Evolutionary conservation across 2,113 vertebrate genomes (phyloP).

Genomic region (Bubo blakistoni): DNA sequence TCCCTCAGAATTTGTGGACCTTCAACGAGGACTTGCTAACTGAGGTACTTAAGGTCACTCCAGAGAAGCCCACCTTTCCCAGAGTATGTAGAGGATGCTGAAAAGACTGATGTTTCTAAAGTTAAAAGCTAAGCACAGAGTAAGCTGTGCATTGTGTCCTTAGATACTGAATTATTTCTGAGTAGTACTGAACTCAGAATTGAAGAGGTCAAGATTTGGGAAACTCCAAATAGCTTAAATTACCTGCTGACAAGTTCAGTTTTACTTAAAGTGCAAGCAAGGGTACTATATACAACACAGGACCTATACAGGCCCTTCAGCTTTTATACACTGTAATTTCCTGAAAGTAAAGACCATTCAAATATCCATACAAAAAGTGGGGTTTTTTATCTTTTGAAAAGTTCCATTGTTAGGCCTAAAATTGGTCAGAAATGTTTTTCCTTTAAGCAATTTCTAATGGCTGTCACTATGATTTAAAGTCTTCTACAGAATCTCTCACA

Average conservation of each 20-base stretch:
- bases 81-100: background rate
- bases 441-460: conserved; percentile 71
- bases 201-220: background rate
- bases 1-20: background rate
- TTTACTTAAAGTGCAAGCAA: background rate
- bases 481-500: conserved; percentile 68
- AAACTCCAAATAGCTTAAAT: background rate
- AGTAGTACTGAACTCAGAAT: background rate
- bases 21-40: background rate
- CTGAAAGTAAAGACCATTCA: background rate
- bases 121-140: background rate
- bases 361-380: background rate
- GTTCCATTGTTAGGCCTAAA: conserved; percentile 40
- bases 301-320: background rate
- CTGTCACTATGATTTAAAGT: conserved; percentile 81
- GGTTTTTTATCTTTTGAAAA: background rate
- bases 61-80: background rate
- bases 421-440: conserved; percentile 67
- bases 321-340: conserved; percentile 12
- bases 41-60: background rate
- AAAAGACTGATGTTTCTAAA: background rate
- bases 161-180: conserved; percentile 5
- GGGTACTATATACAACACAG: background rate
- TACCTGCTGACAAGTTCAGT: background rate
- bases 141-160: background rate